These are phyloP conservation scores for Drepanosiphum platanoidis DNA, from an alignment of 2,888 invertebrate genomes.

Conservation along the genomic window DNA sequence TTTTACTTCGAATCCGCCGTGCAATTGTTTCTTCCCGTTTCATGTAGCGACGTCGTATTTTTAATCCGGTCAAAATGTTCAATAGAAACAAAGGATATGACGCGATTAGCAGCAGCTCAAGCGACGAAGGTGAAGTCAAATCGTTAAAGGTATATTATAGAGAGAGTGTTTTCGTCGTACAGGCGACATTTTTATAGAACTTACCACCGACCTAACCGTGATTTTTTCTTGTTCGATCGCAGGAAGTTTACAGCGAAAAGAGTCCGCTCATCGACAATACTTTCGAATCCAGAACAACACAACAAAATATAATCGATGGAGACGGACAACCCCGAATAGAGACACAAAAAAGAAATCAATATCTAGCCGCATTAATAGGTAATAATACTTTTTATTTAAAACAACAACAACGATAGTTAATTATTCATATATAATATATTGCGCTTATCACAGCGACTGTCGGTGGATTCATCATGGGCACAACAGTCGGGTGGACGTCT, in stretches of 20 bases:
- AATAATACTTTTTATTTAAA: constrained; percentile 62
- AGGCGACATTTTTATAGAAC: background rate
- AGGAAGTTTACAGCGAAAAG: constrained; percentile 17
- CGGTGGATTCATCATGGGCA: constrained; percentile 81
- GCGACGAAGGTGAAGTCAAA: background rate
- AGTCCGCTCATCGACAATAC: constrained; percentile 65
- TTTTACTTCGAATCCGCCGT: background rate
- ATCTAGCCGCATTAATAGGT: constrained; percentile 75
- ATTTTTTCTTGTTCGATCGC: background rate
- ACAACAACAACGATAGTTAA: no score
- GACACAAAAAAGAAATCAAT: constrained; percentile 73
- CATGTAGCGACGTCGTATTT: background rate
- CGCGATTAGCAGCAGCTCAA: background rate
- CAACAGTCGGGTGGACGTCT: constrained; percentile 81
- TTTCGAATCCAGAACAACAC: constrained; percentile 72
- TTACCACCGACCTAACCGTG: background rate
- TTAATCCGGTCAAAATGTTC: no score
- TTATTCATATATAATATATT: background rate
- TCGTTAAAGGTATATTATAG: background rate
- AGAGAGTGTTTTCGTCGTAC: background rate
- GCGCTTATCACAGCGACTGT: constrained; percentile 72
- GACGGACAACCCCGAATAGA: constrained; percentile 72
- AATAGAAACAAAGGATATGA: background rate
- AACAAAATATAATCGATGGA: constrained; percentile 71
- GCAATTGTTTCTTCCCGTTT: background rate